Percentiles rank a stretch among this genome's conserved stretches.
Evolutionary conservation across 2,113 vertebrate species (phyloP).

Genomic region (Chiloscyllium plagiosum): DNA sequence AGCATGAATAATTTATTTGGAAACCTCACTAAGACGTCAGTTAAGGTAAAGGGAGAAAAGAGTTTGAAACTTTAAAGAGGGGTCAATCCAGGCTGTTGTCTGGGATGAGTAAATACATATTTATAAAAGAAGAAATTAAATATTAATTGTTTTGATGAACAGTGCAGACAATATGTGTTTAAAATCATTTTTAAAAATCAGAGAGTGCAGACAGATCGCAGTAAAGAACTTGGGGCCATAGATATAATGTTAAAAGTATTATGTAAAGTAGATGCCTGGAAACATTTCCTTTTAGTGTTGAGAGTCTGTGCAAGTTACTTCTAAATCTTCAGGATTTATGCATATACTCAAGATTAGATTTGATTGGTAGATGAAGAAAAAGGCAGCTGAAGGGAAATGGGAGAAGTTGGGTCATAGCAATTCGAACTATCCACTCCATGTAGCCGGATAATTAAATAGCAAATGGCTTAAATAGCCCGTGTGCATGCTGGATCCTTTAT

Average conservation of each 20-base stretch:
- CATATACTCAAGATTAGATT: background rate
- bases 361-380: background rate
- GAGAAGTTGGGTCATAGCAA: background rate
- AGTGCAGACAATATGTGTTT: background rate
- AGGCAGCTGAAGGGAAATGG: background rate
- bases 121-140: background rate
- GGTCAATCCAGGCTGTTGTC: background rate
- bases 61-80: background rate
- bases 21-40: background rate
- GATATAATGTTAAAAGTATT: background rate
- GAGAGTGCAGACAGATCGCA: background rate
- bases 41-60: background rate
- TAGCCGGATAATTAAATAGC: background rate
- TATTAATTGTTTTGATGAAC: background rate
- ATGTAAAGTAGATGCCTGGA: background rate
- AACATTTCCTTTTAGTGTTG: background rate
- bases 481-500: background rate
- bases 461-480: background rate
- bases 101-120: background rate
- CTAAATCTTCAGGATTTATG: background rate
- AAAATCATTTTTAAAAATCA: background rate
- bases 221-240: background rate
- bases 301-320: background rate
- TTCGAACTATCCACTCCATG: background rate
- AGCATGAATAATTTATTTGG: background rate